A percentile compares a stretch with the other conserved stretches of the same genome.
Conservation (phyloP, 2,888 invertebrate species). For the Megamerina dolium region DNA sequence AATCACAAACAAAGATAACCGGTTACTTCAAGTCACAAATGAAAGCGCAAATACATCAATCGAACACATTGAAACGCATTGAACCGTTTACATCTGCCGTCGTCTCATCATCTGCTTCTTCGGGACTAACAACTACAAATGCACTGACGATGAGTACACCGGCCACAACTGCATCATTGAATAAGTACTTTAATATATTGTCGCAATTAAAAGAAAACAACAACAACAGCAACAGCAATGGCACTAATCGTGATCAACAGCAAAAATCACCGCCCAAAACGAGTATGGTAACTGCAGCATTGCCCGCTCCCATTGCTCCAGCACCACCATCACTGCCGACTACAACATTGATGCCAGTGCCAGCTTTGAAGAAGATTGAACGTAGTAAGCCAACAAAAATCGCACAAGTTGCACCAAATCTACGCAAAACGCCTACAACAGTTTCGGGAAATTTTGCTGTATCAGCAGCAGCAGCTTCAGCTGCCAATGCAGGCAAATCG, state of each 20-base stretch:
- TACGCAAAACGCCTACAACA: conserved; percentile 42
- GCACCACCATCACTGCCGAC: conserved; percentile 9
- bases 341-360: conserved; percentile 31
- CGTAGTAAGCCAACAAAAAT: conserved; percentile 48
- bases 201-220: conserved; percentile 39
- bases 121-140: conserved; percentile 22
- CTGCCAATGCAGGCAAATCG: conserved; percentile 35
- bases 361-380: conserved; percentile 48
- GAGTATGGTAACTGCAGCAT: conserved; percentile 1
- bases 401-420: conserved; percentile 48
- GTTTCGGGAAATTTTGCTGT: too few species aligned
- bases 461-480: too few species aligned
- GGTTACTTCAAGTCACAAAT: conserved; percentile 80
- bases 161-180: conserved; percentile 40
- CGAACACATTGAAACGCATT: conserved; percentile 46
- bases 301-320: conserved; percentile 10
- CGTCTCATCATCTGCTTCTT: conserved; percentile 7
- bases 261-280: conserved; percentile 1
- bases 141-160: conserved; percentile 39
- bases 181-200: conserved; percentile 46
- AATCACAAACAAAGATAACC: conserved; percentile 66
- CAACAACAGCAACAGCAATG: conserved; percentile 7
- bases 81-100: conserved; percentile 14
- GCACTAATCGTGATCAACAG: conserved; percentile 1
- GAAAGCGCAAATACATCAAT: conserved; percentile 58